Conservation (phyloP, 2,113 vertebrate genomes). For the Rhinogobius similis region DNA sequence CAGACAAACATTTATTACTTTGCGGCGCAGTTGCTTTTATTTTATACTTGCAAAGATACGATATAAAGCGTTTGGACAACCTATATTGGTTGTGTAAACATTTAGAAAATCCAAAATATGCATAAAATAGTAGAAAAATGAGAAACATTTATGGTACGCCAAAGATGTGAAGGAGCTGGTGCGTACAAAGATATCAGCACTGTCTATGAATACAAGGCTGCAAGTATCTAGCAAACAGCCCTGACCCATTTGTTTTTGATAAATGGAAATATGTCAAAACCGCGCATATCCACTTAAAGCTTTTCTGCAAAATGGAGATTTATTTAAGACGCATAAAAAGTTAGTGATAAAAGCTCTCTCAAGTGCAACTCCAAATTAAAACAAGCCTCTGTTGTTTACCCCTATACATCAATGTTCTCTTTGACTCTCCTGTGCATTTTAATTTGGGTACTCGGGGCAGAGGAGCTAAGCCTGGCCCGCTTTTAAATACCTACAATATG, state of each 20-base stretch:
- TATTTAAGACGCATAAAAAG: neutral
- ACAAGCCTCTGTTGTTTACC: constrained; percentile 12
- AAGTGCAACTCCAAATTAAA: constrained; percentile 16
- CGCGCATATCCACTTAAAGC: neutral
- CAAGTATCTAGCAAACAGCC: neutral
- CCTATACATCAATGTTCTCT: constrained; percentile 12
- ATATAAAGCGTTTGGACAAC: constrained; percentile 1
- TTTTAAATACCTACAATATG: neutral
- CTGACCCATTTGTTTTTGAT: neutral
- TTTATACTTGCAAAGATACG: neutral
- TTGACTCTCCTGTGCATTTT: constrained; percentile 5
- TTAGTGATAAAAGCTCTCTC: constrained; percentile 8
- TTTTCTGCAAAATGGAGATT: neutral
- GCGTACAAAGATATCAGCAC: neutral
- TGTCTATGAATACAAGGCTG: neutral
- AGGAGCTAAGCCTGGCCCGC: constrained; percentile 8
- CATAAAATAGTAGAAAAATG: neutral
- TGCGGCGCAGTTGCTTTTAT: neutral
- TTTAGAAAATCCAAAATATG: neutral
- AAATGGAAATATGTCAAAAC: neutral
- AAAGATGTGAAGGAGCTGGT: neutral
- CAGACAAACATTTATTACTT: constrained; percentile 9
- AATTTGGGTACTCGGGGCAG: constrained; percentile 2
- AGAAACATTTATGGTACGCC: neutral
- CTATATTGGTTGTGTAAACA: neutral